Evolutionary conservation across 2,113 vertebrate species (phyloP).

Genomic region (Morone chrysops): DNA sequence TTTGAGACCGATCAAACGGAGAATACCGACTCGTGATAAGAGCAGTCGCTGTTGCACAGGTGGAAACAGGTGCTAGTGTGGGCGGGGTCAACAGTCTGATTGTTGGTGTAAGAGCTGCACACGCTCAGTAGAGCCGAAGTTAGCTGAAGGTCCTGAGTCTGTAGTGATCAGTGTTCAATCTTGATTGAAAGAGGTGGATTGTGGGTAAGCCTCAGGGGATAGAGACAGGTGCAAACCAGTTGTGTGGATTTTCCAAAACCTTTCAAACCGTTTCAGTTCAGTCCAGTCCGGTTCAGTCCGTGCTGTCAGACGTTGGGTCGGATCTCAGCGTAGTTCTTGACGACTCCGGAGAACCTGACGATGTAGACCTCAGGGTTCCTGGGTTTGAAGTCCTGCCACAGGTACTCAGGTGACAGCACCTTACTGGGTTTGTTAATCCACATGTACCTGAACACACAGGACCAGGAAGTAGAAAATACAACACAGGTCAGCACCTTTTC

Average conservation of each 20-base stretch:
- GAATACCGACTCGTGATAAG: too few relatives aligned
- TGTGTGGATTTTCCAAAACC: not conserved
- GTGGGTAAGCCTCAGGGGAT: not conserved
- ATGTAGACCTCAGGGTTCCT: slow-evolving; percentile 71
- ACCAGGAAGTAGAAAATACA: slow-evolving; percentile 15
- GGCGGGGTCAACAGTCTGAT: too few relatives aligned
- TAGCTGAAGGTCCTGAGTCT: not conserved
- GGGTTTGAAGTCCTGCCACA: slow-evolving; percentile 83
- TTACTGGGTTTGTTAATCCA: slow-evolving; percentile 84
- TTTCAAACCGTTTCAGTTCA: not conserved
- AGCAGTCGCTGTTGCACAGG: too few relatives aligned
- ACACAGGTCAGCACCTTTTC: not conserved
- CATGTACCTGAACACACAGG: slow-evolving; percentile 71
- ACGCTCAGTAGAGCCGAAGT: not conserved
- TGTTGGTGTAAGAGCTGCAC: not conserved
- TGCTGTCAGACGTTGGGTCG: slow-evolving; percentile 44
- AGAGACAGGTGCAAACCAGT: not conserved
- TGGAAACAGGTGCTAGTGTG: too few relatives aligned
- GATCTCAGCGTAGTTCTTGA: slow-evolving; percentile 74
- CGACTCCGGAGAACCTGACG: slow-evolving; percentile 76
- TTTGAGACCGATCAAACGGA: too few relatives aligned
- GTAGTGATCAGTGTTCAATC: not conserved
- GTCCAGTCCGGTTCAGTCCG: not conserved
- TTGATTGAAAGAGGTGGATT: not conserved
- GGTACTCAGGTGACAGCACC: slow-evolving; percentile 85